Evolutionary conservation across 2,888 invertebrate species (phyloP).

Genomic region (Diarsia rubi): DNA sequence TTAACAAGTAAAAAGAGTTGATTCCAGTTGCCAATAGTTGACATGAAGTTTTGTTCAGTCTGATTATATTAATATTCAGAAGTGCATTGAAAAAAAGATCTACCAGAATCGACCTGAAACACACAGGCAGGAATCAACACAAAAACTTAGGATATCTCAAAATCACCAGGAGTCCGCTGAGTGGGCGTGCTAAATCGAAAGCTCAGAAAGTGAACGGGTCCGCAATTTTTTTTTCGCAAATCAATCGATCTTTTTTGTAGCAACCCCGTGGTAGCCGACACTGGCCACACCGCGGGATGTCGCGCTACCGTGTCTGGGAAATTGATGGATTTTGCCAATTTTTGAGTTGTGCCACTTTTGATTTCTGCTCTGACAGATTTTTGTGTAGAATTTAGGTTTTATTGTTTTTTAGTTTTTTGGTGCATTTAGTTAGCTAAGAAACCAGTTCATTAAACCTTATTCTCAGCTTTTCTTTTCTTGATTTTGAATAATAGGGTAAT

Average conservation of each 20-base stretch:
- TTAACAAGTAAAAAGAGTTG: not conserved
- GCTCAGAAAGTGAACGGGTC: conserved; percentile 79
- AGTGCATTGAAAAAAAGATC: too few relatives aligned
- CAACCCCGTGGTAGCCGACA: conserved; percentile 70
- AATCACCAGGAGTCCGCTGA: conserved; percentile 66
- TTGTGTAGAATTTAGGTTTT: not conserved
- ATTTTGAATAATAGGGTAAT: too few relatives aligned
- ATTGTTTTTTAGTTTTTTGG: not conserved
- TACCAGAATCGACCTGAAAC: too few relatives aligned
- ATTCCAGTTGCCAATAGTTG: not conserved
- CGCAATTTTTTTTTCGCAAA: conserved; percentile 81
- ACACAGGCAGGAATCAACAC: not conserved
- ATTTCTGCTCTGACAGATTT: conserved; percentile 49
- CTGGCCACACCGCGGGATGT: conserved; percentile 79
- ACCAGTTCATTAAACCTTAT: not conserved
- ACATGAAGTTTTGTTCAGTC: not conserved
- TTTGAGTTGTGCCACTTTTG: conserved; percentile 68
- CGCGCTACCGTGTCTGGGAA: conserved; percentile 77
- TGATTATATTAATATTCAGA: not conserved
- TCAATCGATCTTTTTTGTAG: conserved; percentile 79
- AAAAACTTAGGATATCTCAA: conserved; percentile 43
- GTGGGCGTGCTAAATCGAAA: conserved; percentile 86
- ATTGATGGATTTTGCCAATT: conserved; percentile 78
- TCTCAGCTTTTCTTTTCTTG: not conserved
- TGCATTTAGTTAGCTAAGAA: not conserved